Evolutionary conservation across 2,113 vertebrate species (phyloP).

Genomic region (Rhinolophus sinicus): DNA sequence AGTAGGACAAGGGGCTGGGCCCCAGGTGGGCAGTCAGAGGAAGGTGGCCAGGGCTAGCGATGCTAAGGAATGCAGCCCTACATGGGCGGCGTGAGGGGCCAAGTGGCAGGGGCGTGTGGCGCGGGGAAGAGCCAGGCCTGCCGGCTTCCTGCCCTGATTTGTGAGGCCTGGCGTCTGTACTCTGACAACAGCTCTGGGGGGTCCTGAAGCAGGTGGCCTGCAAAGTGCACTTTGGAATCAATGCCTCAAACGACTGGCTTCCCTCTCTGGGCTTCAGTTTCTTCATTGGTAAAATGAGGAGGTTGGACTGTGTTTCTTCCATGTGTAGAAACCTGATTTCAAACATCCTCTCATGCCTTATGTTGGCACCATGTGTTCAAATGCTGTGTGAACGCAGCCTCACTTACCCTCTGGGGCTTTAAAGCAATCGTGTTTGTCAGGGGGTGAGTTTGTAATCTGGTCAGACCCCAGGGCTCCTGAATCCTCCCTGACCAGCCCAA

Average conservation of each 20-base stretch:
- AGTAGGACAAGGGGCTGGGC: not conserved
- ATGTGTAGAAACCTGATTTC: not conserved
- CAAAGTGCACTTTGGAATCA: not conserved
- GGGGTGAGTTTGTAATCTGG: not conserved
- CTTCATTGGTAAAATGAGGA: not conserved
- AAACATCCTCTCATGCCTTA: not conserved
- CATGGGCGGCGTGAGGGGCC: not conserved
- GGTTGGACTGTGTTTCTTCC: not conserved
- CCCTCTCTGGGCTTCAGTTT: not conserved
- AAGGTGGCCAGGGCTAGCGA: not conserved
- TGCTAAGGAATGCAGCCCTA: too few species aligned
- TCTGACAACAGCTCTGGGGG: not conserved
- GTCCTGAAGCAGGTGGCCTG: not conserved
- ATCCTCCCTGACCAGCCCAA: not conserved
- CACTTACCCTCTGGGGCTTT: not conserved
- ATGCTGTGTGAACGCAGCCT: not conserved
- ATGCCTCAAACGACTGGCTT: not conserved
- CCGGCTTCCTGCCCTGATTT: not conserved
- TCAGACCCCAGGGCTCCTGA: not conserved
- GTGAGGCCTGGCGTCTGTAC: not conserved
- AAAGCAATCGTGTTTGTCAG: not conserved
- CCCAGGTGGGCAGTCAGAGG: not conserved
- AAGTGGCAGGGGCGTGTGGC: rapidly evolving
- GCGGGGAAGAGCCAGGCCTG: not conserved
- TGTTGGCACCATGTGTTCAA: not conserved